Percentiles rank a stretch among this genome's conserved stretches.
Conservation (phyloP, 2,797 vertebrate genomes). For the Chelonia mydas region DNA sequence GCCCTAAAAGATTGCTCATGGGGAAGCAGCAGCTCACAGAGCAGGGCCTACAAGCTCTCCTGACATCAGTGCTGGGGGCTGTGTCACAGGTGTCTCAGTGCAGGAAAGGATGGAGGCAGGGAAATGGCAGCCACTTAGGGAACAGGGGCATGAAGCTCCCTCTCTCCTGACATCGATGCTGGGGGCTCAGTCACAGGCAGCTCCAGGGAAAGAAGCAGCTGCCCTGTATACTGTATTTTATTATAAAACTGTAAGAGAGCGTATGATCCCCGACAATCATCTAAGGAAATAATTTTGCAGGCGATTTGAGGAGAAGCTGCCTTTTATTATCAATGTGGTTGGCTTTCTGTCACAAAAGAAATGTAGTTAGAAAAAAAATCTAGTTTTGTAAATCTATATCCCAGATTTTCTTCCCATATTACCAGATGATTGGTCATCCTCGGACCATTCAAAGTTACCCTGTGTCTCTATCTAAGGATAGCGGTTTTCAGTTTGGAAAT, state of each 20-base stretch:
- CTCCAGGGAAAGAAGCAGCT: not conserved
- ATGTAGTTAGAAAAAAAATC: not conserved
- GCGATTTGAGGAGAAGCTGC: not conserved
- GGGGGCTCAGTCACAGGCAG: not conserved
- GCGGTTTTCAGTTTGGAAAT: not conserved
- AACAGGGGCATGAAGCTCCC: not conserved
- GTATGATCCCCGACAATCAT: not conserved
- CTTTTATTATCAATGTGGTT: not conserved
- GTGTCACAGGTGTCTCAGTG: not conserved
- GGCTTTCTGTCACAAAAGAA: not conserved
- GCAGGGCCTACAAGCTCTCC: not conserved
- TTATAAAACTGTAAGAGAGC: not conserved
- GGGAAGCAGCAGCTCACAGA: not conserved
- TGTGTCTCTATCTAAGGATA: not conserved
- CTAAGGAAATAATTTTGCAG: not conserved
- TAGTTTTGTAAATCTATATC: not conserved
- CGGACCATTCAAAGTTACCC: not conserved
- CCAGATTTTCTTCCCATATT: not conserved
- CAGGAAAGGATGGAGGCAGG: rapidly evolving
- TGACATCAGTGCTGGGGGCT: not conserved
- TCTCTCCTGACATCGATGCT: not conserved
- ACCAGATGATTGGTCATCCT: not conserved
- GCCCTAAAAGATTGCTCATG: rapidly evolving
- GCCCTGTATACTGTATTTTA: rapidly evolving
- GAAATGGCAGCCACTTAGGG: not conserved